These are phyloP conservation scores for Drosophila lowei DNA, from an alignment of 1,140 invertebrate genomes.

Conservation along the genomic window DNA sequence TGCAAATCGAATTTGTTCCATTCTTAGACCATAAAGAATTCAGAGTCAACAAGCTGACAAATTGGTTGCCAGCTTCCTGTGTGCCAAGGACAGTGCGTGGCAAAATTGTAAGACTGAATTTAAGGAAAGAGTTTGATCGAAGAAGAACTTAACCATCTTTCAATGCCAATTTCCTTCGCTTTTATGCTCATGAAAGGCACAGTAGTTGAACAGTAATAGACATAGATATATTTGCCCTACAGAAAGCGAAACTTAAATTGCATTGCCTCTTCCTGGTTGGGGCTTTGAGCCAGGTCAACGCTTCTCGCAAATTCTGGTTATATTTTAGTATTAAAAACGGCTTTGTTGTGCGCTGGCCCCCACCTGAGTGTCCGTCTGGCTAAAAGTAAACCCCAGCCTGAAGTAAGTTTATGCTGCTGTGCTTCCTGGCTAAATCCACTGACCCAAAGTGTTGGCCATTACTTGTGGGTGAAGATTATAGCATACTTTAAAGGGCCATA, in stretches of 20 bases:
- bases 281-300: neutral
- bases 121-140: too few species aligned
- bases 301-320: slow-evolving; percentile 32
- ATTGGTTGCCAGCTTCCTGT: neutral
- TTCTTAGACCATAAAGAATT: slow-evolving; percentile 49
- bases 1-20: slow-evolving; percentile 59
- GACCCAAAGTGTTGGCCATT: slow-evolving; percentile 53
- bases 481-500: slow-evolving; percentile 72
- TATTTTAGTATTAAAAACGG: slow-evolving; percentile 45
- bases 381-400: slow-evolving; percentile 14
- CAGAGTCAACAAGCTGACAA: slow-evolving; percentile 63
- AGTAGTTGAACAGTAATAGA: too few species aligned
- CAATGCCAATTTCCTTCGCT: too few species aligned
- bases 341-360: slow-evolving; percentile 33
- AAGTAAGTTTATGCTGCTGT: slow-evolving; percentile 52
- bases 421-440: slow-evolving; percentile 28
- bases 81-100: neutral
- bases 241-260: neutral
- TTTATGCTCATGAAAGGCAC: too few species aligned
- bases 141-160: too few species aligned
- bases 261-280: neutral
- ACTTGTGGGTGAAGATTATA: slow-evolving; percentile 58
- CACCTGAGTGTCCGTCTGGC: slow-evolving; percentile 12
- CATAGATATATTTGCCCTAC: too few species aligned
- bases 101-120: neutral